Base-by-base conservation (phyloP, 2,113 vertebrate genomes). In the Rhipidura dahli region DNA sequence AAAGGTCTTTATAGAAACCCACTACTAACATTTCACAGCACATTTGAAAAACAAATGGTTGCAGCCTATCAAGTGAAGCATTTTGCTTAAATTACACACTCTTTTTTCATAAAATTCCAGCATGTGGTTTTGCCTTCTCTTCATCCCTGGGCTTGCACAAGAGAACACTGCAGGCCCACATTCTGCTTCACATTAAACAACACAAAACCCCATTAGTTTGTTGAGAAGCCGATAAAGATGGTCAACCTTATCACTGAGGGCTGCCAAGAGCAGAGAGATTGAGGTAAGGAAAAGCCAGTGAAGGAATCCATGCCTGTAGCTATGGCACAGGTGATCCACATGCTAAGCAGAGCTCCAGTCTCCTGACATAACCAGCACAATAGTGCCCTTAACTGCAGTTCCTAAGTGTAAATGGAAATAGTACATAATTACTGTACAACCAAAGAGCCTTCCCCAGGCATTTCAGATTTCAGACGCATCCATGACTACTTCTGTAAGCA, bases 21-120 rank as follows among this genome's bases (percentile, higher is more conserved):
- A n/a, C 65, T 61, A 37, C 61, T 87, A 79, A 37, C 44, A 42
- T 79, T 71, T 68, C 73, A 89, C 54, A 87, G 72, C 49, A 56
- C 4, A 6, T 49, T 91, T 75, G 81, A 82, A 87, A 87, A 91
- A 91, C 49, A 82, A 83, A 87, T 11, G 65, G 37, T 82, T 71
- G 81, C 65, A 89, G 84, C 53, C 83, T 89, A 68, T 85, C 40
- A 24, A 91, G 53, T 44, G 44, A 56, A 87, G 49, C n/a, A 50
- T 59, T 91, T 44, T 51, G 37, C 77, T 85, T 72, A 91, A 91
- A 94, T 95, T 82, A 87, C 86, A 86, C 63, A 37, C n/a, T 73
- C 57, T 24, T 37, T 54, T 64, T 54, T 73, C 61, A n/a, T 59
- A 35, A 40, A 83, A 89, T 64, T 68, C 44, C 53, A 87, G 87